A percentile compares a stretch with the other conserved stretches of the same genome.
These are phyloP conservation scores for Saguinus midas DNA, from an alignment of 2,113 vertebrate species.

Conservation along the genomic window DNA sequence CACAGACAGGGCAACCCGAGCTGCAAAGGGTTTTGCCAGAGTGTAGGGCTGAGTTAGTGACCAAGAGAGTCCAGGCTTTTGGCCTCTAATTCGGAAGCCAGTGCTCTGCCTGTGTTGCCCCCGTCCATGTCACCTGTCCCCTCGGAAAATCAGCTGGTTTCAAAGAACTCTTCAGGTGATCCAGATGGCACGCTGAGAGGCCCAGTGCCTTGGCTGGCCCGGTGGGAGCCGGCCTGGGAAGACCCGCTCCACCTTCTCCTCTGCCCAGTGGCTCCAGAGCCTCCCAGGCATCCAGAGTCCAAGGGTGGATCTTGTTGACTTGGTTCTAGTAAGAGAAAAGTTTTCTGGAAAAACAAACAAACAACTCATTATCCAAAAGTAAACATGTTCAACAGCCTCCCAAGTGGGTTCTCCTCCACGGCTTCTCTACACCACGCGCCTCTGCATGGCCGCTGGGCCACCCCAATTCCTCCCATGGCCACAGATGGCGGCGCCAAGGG, in stretches of 20 bases:
- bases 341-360: background rate
- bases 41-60: too few species aligned
- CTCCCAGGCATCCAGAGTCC: background rate
- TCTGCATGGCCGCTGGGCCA: accelerated
- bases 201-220: background rate
- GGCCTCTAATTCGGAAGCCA: background rate
- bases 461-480: background rate
- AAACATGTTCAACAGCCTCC: background rate
- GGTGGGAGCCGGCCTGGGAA: background rate
- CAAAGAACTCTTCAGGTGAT: accelerated
- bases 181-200: accelerated
- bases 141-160: background rate
- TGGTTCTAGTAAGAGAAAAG: background rate
- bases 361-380: background rate
- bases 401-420: accelerated
- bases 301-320: background rate
- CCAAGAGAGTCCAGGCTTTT: accelerated
- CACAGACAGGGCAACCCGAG: accelerated
- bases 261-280: background rate
- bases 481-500: accelerated
- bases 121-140: accelerated
- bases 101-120: accelerated
- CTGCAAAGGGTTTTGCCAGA: accelerated
- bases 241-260: accelerated
- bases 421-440: accelerated